A percentile compares a stretch with the other conserved stretches of the same genome.
phyloP scores from a whole-genome alignment of 2,113 vertebrate species.

The Sinocyclocheilus anshuiensis region DNA sequence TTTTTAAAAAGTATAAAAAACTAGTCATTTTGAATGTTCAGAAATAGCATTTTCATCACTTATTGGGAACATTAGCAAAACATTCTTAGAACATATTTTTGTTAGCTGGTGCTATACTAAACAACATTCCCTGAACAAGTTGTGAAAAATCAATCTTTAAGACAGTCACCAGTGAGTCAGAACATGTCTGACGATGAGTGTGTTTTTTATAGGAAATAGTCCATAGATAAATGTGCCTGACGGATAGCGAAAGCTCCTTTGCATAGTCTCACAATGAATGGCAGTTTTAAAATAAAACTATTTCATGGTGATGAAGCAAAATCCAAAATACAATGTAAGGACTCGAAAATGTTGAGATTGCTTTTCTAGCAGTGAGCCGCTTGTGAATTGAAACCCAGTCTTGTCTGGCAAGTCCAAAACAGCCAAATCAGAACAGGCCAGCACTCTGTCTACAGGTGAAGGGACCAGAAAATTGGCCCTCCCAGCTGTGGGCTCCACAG shows the following conservation, averaged over 20 bases:
- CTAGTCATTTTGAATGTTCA: too few species aligned
- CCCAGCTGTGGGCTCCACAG: constrained; percentile 4
- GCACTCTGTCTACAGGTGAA: constrained; percentile 20
- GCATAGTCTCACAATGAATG: constrained; percentile 30
- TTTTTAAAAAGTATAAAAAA: too few species aligned
- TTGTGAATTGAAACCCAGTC: constrained; percentile 48
- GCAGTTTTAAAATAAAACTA: constrained; percentile 44
- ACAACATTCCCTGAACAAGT: background rate
- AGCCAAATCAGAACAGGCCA: constrained; percentile 11
- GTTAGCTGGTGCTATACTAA: background rate
- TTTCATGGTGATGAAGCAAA: constrained; percentile 44
- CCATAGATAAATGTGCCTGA: constrained; percentile 2
- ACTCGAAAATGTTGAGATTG: constrained; percentile 15
- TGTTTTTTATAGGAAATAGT: background rate
- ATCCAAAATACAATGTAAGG: constrained; percentile 7
- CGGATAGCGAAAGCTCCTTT: constrained; percentile 5
- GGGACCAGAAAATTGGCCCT: constrained; percentile 41
- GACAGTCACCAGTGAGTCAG: background rate
- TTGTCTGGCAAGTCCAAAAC: constrained; percentile 34
- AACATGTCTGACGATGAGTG: background rate
- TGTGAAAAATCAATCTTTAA: background rate
- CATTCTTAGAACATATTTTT: too few species aligned
- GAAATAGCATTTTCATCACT: too few species aligned
- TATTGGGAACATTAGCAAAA: too few species aligned
- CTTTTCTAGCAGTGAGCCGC: constrained; percentile 13